A percentile compares a stretch with the other conserved stretches of the same genome.
Evolutionary conservation across 2,888 invertebrate species (phyloP).

Genomic region (Sarcophaga caerulescens): DNA sequence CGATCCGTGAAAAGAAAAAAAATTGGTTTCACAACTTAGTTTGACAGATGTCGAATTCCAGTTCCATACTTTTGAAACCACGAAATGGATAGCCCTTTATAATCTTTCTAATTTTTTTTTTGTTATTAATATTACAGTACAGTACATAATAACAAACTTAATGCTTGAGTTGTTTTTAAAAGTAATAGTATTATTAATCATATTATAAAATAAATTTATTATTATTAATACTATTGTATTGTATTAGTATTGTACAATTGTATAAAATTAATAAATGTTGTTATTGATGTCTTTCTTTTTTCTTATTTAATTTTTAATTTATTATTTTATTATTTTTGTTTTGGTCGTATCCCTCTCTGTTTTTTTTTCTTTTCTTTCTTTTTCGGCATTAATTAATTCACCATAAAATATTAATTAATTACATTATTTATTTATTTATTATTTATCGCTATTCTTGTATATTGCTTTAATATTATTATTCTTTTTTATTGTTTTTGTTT

Average conservation of each 20-base stretch:
- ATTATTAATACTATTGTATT: background rate
- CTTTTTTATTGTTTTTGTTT: slow-evolving; percentile 4
- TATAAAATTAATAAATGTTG: background rate
- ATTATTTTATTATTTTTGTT: background rate
- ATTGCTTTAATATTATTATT: background rate
- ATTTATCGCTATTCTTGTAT: background rate
- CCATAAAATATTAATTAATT: slow-evolving; percentile 62
- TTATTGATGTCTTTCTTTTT: background rate
- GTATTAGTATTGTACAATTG: slow-evolving; percentile 51
- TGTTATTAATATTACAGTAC: slow-evolving; percentile 10
- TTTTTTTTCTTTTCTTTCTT: background rate
- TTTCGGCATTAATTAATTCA: slow-evolving; percentile 52
- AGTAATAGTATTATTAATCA: slow-evolving; percentile 30
- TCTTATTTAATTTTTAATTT: background rate
- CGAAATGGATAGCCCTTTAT: too few relatives aligned
- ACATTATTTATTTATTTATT: slow-evolving; percentile 53
- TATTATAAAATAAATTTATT: slow-evolving; percentile 41
- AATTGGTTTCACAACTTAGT: too few relatives aligned
- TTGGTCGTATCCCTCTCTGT: background rate
- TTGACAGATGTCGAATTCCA: too few relatives aligned
- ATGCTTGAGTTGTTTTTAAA: slow-evolving; percentile 59
- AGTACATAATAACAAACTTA: slow-evolving; percentile 32
- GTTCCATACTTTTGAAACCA: too few relatives aligned
- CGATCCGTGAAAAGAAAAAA: too few relatives aligned
- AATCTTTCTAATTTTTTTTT: background rate